Conservation (phyloP, 2,888 invertebrate species). For the Eupithecia subumbrata region DNA sequence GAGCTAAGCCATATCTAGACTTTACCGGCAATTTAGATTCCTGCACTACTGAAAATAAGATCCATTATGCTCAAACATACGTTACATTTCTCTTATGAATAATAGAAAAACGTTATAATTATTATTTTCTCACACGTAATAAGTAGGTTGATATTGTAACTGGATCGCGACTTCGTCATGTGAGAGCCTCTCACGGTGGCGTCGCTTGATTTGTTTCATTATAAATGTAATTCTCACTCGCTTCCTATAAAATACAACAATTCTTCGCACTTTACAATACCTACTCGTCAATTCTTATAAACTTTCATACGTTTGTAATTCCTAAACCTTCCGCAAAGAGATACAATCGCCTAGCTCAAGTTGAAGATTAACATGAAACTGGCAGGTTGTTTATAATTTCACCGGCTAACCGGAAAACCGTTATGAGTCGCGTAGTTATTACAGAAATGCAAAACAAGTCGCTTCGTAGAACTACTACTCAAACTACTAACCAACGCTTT, state of each 20-base stretch:
- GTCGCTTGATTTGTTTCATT: conserved; percentile 59
- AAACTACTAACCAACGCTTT: not conserved
- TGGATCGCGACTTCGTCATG: conserved; percentile 68
- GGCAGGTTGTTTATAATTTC: conserved; percentile 12
- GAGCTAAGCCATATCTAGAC: conserved; percentile 1
- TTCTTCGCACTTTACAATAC: conserved; percentile 4
- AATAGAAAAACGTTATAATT: conserved; percentile 38
- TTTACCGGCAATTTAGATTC: not conserved
- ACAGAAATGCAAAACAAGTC: conserved; percentile 11
- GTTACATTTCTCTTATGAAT: conserved; percentile 27
- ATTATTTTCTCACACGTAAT: conserved; percentile 66
- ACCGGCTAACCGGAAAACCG: conserved; percentile 11
- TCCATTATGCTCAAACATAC: conserved; percentile 8
- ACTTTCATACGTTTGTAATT: conserved; percentile 1
- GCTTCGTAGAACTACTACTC: conserved; percentile 1
- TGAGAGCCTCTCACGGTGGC: conserved; percentile 74
- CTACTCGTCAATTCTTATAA: not conserved
- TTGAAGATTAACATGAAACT: not conserved
- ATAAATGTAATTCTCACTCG: conserved; percentile 46
- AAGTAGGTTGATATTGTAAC: conserved; percentile 58
- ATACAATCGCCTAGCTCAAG: not conserved
- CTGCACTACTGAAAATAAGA: conserved; percentile 6
- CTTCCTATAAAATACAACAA: conserved; percentile 36
- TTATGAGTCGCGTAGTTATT: not conserved
- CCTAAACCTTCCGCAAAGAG: not conserved